These are phyloP conservation scores for Escarpia spicata DNA, from an alignment of 2,888 invertebrate genomes.

Conservation along the genomic window DNA sequence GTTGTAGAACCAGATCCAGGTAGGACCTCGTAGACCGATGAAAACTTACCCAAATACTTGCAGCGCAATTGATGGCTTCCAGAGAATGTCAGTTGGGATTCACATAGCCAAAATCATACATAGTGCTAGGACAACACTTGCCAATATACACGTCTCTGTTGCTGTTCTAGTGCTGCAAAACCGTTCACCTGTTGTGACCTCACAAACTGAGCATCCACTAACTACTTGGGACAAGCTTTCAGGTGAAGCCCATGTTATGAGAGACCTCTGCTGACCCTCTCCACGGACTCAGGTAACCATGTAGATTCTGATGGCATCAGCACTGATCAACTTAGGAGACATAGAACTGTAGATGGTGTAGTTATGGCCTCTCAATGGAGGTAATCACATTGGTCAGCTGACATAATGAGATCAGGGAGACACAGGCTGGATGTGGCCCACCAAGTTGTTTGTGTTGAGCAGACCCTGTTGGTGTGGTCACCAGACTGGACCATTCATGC, in stretches of 20 bases:
- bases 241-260: not conserved
- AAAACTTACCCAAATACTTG: not conserved
- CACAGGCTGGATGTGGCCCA: not conserved
- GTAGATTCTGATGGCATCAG: not conserved
- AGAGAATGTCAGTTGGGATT: no score
- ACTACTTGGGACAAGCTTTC: not conserved
- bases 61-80: not conserved
- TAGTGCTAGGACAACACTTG: not conserved
- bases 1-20: not conserved
- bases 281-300: not conserved
- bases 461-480: not conserved
- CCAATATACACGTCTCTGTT: not conserved
- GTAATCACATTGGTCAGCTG: not conserved
- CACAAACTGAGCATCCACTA: not conserved
- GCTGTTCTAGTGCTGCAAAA: not conserved
- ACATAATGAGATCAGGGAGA: not conserved
- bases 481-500: not conserved
- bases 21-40: not conserved
- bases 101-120: no score
- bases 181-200: slow-evolving; percentile 11
- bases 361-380: not conserved
- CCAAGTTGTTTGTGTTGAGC: not conserved
- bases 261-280: not conserved
- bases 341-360: not conserved
- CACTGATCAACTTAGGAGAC: not conserved